A percentile compares a stretch with the other conserved stretches of the same genome.
These are phyloP conservation scores for Xiphophorus maculatus DNA, from an alignment of 2,113 vertebrate species.

Conservation along the genomic window DNA sequence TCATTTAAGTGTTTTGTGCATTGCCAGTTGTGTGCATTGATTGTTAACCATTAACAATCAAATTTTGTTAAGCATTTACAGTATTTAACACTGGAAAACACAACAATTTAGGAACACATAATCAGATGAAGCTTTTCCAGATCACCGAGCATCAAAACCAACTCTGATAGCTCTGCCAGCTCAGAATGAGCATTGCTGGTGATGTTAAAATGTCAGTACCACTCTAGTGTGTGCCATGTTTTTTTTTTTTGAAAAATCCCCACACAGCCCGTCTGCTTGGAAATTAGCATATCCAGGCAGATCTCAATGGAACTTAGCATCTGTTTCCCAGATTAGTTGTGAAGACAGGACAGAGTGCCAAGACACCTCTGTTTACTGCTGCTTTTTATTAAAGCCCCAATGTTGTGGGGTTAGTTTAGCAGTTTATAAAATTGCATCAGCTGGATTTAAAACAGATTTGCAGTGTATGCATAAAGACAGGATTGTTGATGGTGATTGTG, in stretches of 20 bases:
- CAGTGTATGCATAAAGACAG: not conserved
- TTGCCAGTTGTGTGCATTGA: too few relatives aligned
- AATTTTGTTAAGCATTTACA: not conserved
- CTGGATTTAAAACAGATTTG: not conserved
- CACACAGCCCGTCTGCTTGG: not conserved
- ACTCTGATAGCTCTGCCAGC: not conserved
- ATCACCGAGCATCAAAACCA: not conserved
- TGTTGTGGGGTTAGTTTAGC: not conserved
- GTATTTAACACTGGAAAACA: not conserved
- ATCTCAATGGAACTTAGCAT: conserved; percentile 1
- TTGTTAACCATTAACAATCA: too few relatives aligned
- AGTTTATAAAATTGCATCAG: not conserved
- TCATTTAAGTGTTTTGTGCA: too few relatives aligned
- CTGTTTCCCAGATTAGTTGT: conserved; percentile 4
- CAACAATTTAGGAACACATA: not conserved
- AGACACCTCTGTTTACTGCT: not conserved
- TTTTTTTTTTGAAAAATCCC: not conserved
- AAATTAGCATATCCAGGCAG: conserved; percentile 2
- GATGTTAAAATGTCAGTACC: not conserved
- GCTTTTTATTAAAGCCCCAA: not conserved
- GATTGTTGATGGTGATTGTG: not conserved
- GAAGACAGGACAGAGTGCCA: not conserved
- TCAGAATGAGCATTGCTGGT: not conserved
- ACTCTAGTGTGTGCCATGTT: not conserved
- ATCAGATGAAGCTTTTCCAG: not conserved